Evolutionary conservation across 2,888 invertebrate genomes (phyloP).

Genomic region (Gandaritis pyraliata): DNA sequence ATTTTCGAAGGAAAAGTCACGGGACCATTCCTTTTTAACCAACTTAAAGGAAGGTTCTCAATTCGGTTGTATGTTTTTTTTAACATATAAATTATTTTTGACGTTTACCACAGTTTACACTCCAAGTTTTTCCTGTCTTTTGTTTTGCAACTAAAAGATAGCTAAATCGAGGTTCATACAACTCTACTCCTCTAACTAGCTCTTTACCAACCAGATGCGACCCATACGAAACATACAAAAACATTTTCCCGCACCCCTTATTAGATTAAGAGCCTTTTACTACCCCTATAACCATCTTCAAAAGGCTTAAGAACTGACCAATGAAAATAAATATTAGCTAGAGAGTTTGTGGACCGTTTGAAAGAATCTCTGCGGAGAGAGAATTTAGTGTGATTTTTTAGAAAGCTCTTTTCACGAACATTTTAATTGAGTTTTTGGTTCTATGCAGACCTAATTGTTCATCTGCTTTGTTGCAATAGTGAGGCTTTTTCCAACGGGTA

Average conservation of each 20-base stretch:
- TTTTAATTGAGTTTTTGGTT: no score
- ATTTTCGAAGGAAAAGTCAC: no score
- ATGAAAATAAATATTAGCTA: conserved; percentile 23
- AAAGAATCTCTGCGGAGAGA: neutral
- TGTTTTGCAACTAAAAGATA: no score
- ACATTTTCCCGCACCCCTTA: conserved; percentile 12
- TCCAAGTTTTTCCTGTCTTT: no score
- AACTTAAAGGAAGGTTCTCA: no score
- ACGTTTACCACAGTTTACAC: no score
- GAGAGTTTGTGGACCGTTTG: neutral
- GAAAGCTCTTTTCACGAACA: neutral
- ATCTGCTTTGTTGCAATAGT: no score
- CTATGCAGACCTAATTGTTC: no score
- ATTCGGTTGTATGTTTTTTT: no score
- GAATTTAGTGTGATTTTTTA: neutral
- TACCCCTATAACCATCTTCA: conserved; percentile 23
- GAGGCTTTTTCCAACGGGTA: no score
- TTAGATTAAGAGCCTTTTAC: conserved; percentile 21
- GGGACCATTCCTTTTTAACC: no score
- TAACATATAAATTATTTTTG: no score
- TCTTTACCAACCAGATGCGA: conserved; percentile 2
- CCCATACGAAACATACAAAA: neutral
- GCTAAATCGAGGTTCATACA: neutral
- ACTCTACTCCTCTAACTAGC: neutral
- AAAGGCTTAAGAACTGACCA: conserved; percentile 15